Evolutionary conservation across 2,888 invertebrate genomes (phyloP).

Genomic region (Oegoconia quadripuncta): DNA sequence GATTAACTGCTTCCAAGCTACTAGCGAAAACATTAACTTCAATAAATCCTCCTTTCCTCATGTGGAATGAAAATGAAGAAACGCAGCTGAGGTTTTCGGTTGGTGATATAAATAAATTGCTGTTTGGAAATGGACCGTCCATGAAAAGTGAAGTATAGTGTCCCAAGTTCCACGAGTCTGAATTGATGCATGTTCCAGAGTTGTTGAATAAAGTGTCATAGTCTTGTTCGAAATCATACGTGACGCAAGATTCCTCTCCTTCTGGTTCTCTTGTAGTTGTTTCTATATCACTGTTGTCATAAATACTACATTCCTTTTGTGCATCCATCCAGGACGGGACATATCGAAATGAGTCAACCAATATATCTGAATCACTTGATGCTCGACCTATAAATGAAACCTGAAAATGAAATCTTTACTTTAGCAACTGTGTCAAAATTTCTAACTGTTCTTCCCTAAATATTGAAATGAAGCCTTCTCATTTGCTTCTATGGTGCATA

Average conservation of each 20-base stretch:
- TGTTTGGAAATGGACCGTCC: conserved; percentile 18
- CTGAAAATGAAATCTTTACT: conserved; percentile 23
- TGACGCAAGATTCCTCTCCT: conserved; percentile 19
- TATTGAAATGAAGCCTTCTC: too few species aligned
- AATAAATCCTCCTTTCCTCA: conserved; percentile 8
- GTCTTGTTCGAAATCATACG: conserved; percentile 17
- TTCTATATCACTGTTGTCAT: conserved; percentile 7
- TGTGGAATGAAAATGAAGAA: conserved; percentile 21
- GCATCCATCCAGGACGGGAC: conserved; percentile 24
- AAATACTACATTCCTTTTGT: conserved; percentile 29
- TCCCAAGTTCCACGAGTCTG: not conserved
- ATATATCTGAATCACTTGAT: conserved; percentile 23
- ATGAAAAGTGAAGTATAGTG: conserved; percentile 1
- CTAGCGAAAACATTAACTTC: conserved; percentile 11
- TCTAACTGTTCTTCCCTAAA: too few species aligned
- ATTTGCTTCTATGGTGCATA: too few species aligned
- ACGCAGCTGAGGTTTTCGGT: conserved; percentile 20
- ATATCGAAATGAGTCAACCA: conserved; percentile 38
- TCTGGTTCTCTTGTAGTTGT: not conserved
- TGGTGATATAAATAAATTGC: conserved; percentile 23
- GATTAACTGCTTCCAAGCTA: not conserved
- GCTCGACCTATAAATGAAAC: conserved; percentile 30
- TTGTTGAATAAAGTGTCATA: conserved; percentile 17
- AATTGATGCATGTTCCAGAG: not conserved
- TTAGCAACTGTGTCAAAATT: not conserved